Evolutionary conservation across 1,140 invertebrate species (phyloP), one percentile per base, ranked within the genome.

Genomic region (Trypoxylus dichotomus): DNA sequence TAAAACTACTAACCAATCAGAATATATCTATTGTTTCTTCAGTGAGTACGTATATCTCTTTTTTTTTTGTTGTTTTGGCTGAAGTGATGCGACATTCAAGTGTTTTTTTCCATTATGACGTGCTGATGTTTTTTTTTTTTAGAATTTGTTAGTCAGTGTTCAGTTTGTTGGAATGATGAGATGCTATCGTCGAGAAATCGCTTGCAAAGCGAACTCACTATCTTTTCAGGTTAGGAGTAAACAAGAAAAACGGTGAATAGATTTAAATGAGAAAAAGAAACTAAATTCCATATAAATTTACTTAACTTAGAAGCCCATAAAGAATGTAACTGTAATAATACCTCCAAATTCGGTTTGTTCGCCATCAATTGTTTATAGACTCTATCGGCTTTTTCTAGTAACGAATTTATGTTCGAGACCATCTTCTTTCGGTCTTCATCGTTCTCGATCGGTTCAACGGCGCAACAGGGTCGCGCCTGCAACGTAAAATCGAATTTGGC

Each of bases 401-500:
- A 87, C 0, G 91, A 91, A 82, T 98, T 97, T 78, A 99, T 98
- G 10, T 93, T 94, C 2, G 92, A 91, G 5, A 98, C 94, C 11
- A 97, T 97, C 88, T 98, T 98, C 84, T 97, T 97, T 0, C 97
- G 90, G 87, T 99, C 97, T 81, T 99, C 97, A 83, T 99, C 97
- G 84, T 93, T 98, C 84, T 99, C 97, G 58, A 99, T 98, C 0
- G 96, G 96, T 89, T 99, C 97, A 0, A 98, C 97, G 24, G 96
- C 96, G 87, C 96, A 98, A 83, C 96, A 97, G 0, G 96, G 93
- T 54, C 95, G 91, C 1, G 94, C 96, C 3, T 94, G 94, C 71
- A 99, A 88, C 10, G 94, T 96, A 84, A 95, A 97, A 87, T 99
- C 98, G 86, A 99, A 98, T 87, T 99, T 98, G n/a, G 97, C 98